phyloP scores from a whole-genome alignment of 23 tunicate species.

The Oikopleura dioica region DNA sequence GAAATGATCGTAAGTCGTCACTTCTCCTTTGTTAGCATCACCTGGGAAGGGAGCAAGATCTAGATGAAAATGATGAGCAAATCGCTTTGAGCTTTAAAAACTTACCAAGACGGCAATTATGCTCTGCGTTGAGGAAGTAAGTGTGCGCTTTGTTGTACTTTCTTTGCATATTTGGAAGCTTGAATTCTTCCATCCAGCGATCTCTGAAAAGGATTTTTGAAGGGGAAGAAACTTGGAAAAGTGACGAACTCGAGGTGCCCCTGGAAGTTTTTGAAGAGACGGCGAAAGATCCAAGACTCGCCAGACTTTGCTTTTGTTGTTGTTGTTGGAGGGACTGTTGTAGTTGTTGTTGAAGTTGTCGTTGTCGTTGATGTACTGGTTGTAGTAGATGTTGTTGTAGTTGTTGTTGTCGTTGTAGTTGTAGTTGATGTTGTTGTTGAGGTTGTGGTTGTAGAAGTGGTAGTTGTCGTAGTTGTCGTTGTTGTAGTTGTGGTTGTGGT shows the following conservation, averaged over 20 bases:
- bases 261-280: background rate
- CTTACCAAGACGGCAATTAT: background rate
- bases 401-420: background rate
- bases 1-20: too few relatives aligned
- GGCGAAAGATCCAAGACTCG: background rate
- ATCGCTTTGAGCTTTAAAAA: background rate
- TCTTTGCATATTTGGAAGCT: background rate
- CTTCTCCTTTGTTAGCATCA: too few relatives aligned
- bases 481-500: background rate
- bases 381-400: background rate
- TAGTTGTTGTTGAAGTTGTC: background rate
- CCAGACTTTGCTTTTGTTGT: too few relatives aligned
- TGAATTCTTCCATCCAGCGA: background rate
- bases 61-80: background rate
- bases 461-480: background rate
- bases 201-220: background rate
- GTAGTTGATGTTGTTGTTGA: background rate
- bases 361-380: background rate
- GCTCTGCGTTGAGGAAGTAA: background rate
- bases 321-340: background rate
- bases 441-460: background rate
- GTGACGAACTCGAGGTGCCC: too few relatives aligned
- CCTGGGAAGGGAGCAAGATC: too few relatives aligned
- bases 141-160: background rate
- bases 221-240: too few relatives aligned